These are phyloP conservation scores for Torymus texanus DNA, from an alignment of 2,888 invertebrate species.

Conservation along the genomic window DNA sequence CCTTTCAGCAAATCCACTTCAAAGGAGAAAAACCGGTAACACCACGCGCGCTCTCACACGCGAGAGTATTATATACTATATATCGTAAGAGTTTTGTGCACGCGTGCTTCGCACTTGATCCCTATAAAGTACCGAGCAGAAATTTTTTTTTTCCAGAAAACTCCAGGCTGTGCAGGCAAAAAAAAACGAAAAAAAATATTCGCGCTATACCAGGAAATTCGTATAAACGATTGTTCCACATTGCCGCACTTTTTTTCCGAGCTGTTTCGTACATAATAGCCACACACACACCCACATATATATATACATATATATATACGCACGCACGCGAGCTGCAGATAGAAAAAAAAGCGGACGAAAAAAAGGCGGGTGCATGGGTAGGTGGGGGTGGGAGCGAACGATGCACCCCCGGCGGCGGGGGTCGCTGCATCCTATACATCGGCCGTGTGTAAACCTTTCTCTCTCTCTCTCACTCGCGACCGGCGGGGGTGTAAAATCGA, in stretches of 20 bases:
- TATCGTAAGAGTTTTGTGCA: neutral
- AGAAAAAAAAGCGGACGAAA: slow-evolving; percentile 24
- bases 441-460: slow-evolving; percentile 18
- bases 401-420: neutral
- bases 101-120: too few species aligned
- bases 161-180: neutral
- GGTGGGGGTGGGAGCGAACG: too few species aligned
- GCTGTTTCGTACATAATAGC: slow-evolving; percentile 28
- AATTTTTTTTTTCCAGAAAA: slow-evolving; percentile 10
- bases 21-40: too few species aligned
- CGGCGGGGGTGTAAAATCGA: slow-evolving; percentile 45
- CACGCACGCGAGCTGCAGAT: neutral
- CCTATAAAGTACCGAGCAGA: slow-evolving; percentile 20
- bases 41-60: too few species aligned
- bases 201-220: neutral
- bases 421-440: slow-evolving; percentile 14
- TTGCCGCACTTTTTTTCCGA: slow-evolving; percentile 27
- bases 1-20: too few species aligned
- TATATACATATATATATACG: neutral
- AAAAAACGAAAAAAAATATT: neutral
- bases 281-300: neutral
- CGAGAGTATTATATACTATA: too few species aligned
- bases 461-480: slow-evolving; percentile 10
- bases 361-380: neutral
- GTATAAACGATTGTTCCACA: slow-evolving; percentile 5